Percentiles rank a stretch among this genome's conserved stretches.
Evolutionary conservation across 2,113 vertebrate species (phyloP).

Genomic region (Corythoichthys haematopterus): DNA sequence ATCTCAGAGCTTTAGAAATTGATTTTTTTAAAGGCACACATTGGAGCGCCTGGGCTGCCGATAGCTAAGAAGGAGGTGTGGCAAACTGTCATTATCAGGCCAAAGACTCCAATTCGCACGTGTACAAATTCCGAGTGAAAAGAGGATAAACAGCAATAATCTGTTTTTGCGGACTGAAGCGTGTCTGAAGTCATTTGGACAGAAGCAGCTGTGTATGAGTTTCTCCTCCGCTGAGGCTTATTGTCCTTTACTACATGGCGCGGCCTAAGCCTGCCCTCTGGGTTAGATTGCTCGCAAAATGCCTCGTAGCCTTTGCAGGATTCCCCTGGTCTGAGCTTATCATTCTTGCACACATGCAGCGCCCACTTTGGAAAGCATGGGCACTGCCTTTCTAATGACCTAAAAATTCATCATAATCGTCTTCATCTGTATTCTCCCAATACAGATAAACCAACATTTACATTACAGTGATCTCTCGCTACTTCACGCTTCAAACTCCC

Average conservation of each 20-base stretch:
- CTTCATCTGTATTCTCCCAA: constrained; percentile 9
- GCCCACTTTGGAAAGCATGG: constrained; percentile 27
- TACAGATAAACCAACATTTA: background rate
- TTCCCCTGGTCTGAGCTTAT: constrained; percentile 62
- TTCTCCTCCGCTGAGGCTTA: constrained; percentile 57
- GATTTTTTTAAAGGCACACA: constrained; percentile 60
- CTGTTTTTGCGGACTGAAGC: constrained; percentile 61
- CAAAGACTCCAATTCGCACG: constrained; percentile 51
- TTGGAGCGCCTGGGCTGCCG: constrained; percentile 32
- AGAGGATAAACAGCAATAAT: constrained; percentile 68
- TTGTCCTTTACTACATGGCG: constrained; percentile 64
- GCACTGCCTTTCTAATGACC: constrained; percentile 26
- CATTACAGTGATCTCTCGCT: no score
- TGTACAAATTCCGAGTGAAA: constrained; percentile 58
- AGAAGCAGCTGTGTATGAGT: constrained; percentile 50
- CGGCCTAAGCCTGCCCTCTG: constrained; percentile 65
- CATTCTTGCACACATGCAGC: constrained; percentile 58
- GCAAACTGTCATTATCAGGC: constrained; percentile 58
- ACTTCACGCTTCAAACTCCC: no score
- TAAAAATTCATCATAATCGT: constrained; percentile 21
- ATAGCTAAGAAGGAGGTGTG: constrained; percentile 58
- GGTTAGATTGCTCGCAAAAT: constrained; percentile 68
- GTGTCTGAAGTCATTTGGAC: constrained; percentile 67
- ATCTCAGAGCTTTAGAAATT: constrained; percentile 67
- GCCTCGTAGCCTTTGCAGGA: constrained; percentile 57